These are phyloP conservation scores for Polia nebulosa DNA, from an alignment of 2,888 invertebrate species.

Conservation along the genomic window DNA sequence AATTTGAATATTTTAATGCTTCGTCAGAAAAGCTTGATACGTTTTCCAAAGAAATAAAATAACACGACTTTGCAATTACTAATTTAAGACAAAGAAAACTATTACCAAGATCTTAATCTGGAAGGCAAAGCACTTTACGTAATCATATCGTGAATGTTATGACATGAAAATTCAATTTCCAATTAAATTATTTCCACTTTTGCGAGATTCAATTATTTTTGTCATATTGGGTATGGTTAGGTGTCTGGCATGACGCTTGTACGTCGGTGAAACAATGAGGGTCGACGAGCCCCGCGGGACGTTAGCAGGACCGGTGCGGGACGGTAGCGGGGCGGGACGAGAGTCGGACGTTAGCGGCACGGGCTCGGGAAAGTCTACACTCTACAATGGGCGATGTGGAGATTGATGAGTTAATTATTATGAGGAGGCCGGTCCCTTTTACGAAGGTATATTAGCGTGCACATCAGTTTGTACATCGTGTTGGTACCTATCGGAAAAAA, in stretches of 20 bases:
- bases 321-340: conserved; percentile 8
- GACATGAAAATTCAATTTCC: conserved; percentile 47
- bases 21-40: not conserved
- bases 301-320: not conserved
- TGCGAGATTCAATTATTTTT: conserved; percentile 53
- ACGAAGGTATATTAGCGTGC: conserved; percentile 8
- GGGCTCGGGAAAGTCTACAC: conserved; percentile 20
- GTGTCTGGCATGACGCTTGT: conserved; percentile 36
- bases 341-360: not conserved
- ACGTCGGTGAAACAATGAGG: conserved; percentile 42
- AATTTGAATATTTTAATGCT: conserved; percentile 39
- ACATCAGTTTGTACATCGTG: conserved; percentile 15
- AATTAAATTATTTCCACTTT: conserved; percentile 53
- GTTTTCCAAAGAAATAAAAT: conserved; percentile 18
- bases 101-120: conserved; percentile 28
- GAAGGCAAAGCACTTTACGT: conserved; percentile 21
- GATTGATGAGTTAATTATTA: conserved; percentile 60
- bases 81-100: conserved; percentile 35
- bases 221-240: conserved; percentile 29
- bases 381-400: conserved; percentile 42
- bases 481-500: not conserved
- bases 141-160: conserved; percentile 34
- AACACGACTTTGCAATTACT: conserved; percentile 21
- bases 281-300: not conserved
- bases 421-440: conserved; percentile 12